These are phyloP conservation scores for Tenebrio molitor DNA, from an alignment of 1,140 invertebrate genomes.

Conservation along the genomic window DNA sequence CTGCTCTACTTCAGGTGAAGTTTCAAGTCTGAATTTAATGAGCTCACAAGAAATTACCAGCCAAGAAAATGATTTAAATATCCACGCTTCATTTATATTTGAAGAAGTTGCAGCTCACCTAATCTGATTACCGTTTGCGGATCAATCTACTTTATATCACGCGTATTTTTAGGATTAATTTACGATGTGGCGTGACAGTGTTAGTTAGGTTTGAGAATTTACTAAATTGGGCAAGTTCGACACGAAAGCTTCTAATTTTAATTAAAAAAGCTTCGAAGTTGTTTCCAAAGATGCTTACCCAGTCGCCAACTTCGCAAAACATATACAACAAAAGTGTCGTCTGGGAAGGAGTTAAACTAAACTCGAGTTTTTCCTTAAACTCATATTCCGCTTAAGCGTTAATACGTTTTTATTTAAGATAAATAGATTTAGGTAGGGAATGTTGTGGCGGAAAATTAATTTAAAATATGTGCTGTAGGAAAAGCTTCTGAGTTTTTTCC, in stretches of 20 bases:
- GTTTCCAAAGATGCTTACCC: background rate
- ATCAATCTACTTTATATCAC: too few relatives aligned
- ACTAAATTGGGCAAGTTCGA: background rate
- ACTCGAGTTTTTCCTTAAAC: background rate
- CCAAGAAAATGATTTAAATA: too few relatives aligned
- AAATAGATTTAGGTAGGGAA: slow-evolving; percentile 32
- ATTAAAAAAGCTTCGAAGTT: background rate
- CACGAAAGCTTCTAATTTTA: background rate
- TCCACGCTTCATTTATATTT: too few relatives aligned
- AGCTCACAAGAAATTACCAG: too few relatives aligned
- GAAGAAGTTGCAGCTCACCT: too few relatives aligned
- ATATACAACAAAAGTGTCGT: background rate
- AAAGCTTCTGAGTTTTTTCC: slow-evolving; percentile 43
- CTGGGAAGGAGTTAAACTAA: background rate
- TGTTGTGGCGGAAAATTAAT: slow-evolving; percentile 45
- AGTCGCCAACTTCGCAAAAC: too few relatives aligned
- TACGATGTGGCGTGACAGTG: background rate
- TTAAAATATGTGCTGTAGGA: slow-evolving; percentile 46
- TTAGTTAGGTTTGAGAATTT: background rate
- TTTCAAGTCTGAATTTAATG: too few relatives aligned
- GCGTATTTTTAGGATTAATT: background rate
- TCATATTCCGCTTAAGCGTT: background rate
- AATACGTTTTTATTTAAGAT: slow-evolving; percentile 6
- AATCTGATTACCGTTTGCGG: too few relatives aligned
- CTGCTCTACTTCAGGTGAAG: too few relatives aligned